Conservation (phyloP, 2,888 invertebrate species). For the Adelphocoris suturalis region DNA sequence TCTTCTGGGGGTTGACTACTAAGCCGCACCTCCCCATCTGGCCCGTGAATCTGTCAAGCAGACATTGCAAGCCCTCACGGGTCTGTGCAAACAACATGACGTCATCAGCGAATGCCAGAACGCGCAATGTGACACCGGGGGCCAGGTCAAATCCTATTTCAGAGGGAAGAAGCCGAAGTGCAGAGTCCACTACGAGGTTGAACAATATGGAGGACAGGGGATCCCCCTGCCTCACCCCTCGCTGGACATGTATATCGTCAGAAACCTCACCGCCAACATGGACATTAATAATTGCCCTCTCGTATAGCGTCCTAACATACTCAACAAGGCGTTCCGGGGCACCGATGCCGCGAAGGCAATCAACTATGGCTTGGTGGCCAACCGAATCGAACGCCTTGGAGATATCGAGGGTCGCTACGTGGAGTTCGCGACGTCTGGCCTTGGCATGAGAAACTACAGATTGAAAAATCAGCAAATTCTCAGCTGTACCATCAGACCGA, state of each 20-base stretch:
- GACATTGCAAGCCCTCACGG: too few species aligned
- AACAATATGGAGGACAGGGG: conserved; percentile 44
- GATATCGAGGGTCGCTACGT: not conserved
- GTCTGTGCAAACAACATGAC: too few species aligned
- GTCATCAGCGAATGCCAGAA: conserved; percentile 42
- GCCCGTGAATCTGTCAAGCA: not conserved
- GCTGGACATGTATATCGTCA: not conserved
- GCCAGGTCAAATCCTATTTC: conserved; percentile 9
- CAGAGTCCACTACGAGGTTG: conserved; percentile 44
- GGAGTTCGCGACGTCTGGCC: not conserved
- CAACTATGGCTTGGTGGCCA: not conserved
- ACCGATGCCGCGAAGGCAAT: not conserved
- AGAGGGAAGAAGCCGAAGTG: not conserved
- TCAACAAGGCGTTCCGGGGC: not conserved
- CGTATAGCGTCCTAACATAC: not conserved
- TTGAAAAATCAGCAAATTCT: not conserved
- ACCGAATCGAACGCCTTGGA: conserved; percentile 18
- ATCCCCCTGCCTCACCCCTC: conserved; percentile 66
- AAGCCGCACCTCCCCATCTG: not conserved
- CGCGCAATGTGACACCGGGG: not conserved
- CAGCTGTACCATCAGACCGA: not conserved
- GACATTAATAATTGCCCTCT: not conserved
- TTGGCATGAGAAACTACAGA: not conserved
- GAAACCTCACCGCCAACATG: not conserved
- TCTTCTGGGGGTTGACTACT: not conserved